phyloP scores from a whole-genome alignment of 53 echinoderm and acorn worm species.

The Crossaster papposus region DNA sequence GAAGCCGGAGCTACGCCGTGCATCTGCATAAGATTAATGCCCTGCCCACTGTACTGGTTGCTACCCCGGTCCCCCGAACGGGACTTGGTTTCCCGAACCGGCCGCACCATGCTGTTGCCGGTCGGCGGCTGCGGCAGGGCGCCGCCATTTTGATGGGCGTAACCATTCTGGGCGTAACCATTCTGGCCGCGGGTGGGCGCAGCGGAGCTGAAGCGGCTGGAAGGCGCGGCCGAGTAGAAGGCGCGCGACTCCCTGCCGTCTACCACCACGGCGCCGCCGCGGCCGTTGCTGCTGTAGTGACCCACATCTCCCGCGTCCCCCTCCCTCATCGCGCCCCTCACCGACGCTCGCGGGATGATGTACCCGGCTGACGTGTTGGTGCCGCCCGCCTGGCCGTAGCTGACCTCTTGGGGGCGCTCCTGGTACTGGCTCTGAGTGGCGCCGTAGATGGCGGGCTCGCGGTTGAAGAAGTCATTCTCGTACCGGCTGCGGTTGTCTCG shows the following conservation, averaged over 20 bases:
- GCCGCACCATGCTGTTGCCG: not conserved
- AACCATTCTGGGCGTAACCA: conserved; percentile 25
- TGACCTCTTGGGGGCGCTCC: conserved; percentile 58
- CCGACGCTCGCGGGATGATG: conserved; percentile 43
- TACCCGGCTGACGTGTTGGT: conserved; percentile 16
- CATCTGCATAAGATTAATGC: conserved; percentile 37
- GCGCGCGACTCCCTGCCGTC: conserved; percentile 20
- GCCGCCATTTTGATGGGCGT: conserved; percentile 16
- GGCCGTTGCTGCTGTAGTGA: conserved; percentile 34
- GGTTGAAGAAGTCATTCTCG: conserved; percentile 41
- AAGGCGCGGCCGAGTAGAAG: conserved; percentile 49
- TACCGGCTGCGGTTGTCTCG: conserved; percentile 1
- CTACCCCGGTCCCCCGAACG: not conserved
- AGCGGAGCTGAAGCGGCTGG: conserved; percentile 7
- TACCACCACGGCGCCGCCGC: conserved; percentile 16
- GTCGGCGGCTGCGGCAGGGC: not conserved
- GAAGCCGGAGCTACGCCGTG: conserved; percentile 29
- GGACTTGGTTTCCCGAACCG: not conserved
- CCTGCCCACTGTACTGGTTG: not conserved
- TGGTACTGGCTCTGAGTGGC: conserved; percentile 2
- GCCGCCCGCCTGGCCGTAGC: conserved; percentile 11
- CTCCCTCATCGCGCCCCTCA: not conserved
- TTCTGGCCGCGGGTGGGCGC: not conserved
- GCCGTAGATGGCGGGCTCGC: conserved; percentile 38
- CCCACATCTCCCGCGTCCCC: not conserved